These are phyloP conservation scores for Sinosuthora webbiana DNA, from an alignment of 2,113 vertebrate species.

Conservation along the genomic window DNA sequence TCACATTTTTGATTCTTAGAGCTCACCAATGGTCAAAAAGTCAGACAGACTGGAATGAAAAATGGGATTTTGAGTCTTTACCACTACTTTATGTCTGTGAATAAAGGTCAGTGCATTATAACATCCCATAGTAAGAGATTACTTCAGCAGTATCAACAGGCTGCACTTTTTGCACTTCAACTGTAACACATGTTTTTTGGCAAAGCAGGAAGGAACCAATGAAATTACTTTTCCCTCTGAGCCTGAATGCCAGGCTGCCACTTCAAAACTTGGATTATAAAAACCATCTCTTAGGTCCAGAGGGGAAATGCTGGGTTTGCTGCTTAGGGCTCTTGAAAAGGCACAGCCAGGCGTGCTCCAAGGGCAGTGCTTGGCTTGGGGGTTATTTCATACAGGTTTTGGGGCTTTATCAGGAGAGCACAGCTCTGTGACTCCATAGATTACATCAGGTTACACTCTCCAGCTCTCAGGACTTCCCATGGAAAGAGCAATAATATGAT, in stretches of 20 bases:
- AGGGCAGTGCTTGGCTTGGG: background rate
- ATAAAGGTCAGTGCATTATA: background rate
- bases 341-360: background rate
- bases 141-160: background rate
- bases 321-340: background rate
- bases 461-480: background rate
- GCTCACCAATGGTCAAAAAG: background rate
- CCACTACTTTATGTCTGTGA: background rate
- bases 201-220: background rate
- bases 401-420: background rate
- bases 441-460: background rate
- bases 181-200: accelerated
- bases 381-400: background rate
- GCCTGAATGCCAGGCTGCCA: background rate
- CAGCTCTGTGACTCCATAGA: background rate
- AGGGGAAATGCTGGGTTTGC: background rate
- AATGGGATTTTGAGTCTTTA: background rate
- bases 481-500: background rate
- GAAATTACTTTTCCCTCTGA: background rate
- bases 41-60: background rate
- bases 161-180: background rate
- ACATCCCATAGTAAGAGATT: background rate
- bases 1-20: background rate
- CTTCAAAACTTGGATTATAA: background rate
- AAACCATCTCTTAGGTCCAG: background rate